These are phyloP conservation scores for Aphidius ervi DNA, from an alignment of 1,140 invertebrate species.

Conservation along the genomic window DNA sequence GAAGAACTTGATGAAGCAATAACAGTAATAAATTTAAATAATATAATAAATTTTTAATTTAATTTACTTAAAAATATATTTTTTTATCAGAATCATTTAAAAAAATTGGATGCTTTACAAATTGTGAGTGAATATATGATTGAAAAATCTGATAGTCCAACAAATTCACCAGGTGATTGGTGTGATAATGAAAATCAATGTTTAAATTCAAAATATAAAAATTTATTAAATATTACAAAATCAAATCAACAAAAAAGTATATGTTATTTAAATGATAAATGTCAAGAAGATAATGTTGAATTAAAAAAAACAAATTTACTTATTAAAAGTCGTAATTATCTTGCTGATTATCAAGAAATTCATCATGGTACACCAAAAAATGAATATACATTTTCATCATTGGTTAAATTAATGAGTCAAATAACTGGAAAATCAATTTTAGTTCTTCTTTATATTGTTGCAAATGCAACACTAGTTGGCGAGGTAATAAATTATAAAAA, in stretches of 20 bases:
- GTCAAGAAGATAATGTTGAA: neutral
- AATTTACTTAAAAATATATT: conserved; percentile 1
- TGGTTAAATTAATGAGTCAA: conserved; percentile 41
- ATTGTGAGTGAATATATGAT: conserved; percentile 1
- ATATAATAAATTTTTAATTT: conserved; percentile 3
- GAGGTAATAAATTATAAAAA: conserved; percentile 29
- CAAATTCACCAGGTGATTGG: conserved; percentile 16
- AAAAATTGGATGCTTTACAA: conserved; percentile 15
- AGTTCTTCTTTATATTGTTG: conserved; percentile 37
- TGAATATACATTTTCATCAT: conserved; percentile 38
- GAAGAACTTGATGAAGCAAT: conserved; percentile 17
- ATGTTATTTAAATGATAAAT: conserved; percentile 1
- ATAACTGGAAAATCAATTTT: conserved; percentile 38
- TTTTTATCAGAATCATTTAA: conserved; percentile 4
- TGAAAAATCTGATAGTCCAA: neutral
- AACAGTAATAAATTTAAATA: conserved; percentile 10
- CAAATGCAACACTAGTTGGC: conserved; percentile 37
- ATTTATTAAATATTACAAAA: conserved; percentile 32
- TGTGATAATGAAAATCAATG: neutral
- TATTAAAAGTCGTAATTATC: conserved; percentile 31
- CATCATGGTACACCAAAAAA: conserved; percentile 32
- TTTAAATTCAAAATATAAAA: conserved; percentile 31
- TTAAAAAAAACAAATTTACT: conserved; percentile 20
- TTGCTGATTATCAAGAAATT: conserved; percentile 41
- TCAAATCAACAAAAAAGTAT: conserved; percentile 3